Evolutionary conservation across 1,140 invertebrate genomes (phyloP), one percentile per base, ranked within the genome.

Genomic region (Gonatopus flavifemur): DNA sequence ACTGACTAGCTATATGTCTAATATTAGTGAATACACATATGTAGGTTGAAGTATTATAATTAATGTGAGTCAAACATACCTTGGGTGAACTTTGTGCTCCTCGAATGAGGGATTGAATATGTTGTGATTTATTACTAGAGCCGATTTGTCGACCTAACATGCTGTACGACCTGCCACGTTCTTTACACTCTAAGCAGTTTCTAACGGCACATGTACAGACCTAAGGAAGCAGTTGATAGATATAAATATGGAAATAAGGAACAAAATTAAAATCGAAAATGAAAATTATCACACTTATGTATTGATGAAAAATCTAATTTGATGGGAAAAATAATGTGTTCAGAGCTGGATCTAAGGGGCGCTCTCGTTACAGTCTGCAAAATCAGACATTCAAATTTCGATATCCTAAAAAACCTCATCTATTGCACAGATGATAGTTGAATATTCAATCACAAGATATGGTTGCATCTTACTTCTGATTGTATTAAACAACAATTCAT

Each of bases 151-250:
- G 75, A 71, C 69, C 72, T 78, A 76, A 79, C 78, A 72, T 78
- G 71, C 74, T 78, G 71, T 83, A 84, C 59, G 84, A 84, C 59
- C 91, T 85, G 70, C 86, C 87, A 57, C 94, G 84, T 79, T 97
- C 94, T 82, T 96, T 94, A 81, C 94, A 97, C 83, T 98, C 96
- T 71, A 98, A 85, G 79, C 96, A 98, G 82, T 98, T 98, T 70
- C 95, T 86, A 63, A 98, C 96, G 59, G 96, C 94, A 82, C 94
- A 93, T 71, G 95, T 98, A 83, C 94, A 96, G 64, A 97, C 92
- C 91, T 89, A 82, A 78, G 71, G 80, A 83, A 77, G 73, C 72
- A 74, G 49, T 74, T 71, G 55, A 66, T 66, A 54, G 66, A 69
- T 71, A 71, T 57, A 66, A 35, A n/a, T 10, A 18, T 13, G 16